Conservation (phyloP, 2,113 vertebrate genomes). For the Mesitornis unicolor region DNA sequence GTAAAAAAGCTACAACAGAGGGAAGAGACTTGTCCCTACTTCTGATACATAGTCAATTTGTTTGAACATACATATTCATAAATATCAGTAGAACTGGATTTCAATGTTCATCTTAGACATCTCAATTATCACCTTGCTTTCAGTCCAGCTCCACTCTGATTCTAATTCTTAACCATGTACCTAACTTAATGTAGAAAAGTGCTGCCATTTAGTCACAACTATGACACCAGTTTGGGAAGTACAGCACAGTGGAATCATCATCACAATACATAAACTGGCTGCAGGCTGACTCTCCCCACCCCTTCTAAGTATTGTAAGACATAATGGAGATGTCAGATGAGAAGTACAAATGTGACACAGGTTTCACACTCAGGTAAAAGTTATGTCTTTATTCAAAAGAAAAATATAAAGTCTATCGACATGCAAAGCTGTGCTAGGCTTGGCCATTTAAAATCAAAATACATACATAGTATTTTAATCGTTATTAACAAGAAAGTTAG, state of each 20-base stretch:
- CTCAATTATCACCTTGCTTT: neutral
- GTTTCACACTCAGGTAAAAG: neutral
- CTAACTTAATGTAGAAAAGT: neutral
- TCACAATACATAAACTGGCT: neutral
- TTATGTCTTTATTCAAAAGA: neutral
- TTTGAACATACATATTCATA: neutral
- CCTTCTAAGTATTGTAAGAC: neutral
- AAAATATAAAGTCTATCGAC: neutral
- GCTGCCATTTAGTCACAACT: neutral
- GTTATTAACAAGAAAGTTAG: neutral
- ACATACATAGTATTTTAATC: neutral
- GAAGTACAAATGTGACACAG: neutral
- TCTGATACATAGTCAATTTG: neutral
- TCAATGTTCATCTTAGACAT: neutral
- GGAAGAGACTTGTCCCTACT: neutral
- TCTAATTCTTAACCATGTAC: neutral
- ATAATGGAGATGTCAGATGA: neutral
- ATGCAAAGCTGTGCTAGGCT: neutral
- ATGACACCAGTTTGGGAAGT: neutral
- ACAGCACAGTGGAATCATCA: neutral
- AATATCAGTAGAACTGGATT: neutral
- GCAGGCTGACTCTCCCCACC: neutral
- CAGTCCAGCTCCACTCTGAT: neutral
- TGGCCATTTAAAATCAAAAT: neutral
- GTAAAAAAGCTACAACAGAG: neutral